Base-by-base conservation (phyloP, 2,113 vertebrate genomes). In the Marcusenius ussheri region DNA sequence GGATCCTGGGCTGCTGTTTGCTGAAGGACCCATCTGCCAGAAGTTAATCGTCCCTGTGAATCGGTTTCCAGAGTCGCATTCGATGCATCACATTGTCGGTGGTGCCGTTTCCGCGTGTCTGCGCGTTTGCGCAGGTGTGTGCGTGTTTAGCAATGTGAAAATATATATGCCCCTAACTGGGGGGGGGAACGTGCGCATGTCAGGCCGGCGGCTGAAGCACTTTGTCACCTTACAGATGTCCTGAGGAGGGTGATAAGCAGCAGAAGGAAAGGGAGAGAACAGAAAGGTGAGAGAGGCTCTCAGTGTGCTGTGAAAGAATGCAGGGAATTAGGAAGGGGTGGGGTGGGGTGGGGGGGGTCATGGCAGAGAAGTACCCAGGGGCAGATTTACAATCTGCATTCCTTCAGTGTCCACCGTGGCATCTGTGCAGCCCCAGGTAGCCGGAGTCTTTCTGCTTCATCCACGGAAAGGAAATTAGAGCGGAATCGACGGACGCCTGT, bases 281-380 rank as follows among this genome's bases (percentile, higher is more conserved):
- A 91, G 84, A 51, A 89, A 39, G 49, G 90, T 35, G 92, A 91
- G 90, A 93, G 89, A 91, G 89, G 84, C 90, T 94, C 89, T 92
- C 93, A 90, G 90, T 70, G 88, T 39, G 89, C 90, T 93, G 93
- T 90, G 89, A 94, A 94, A 92, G 94, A 95, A 96, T 95, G 92
- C 85, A 45, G 91, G 93, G 93, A 93, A 94, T 95, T 94, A 91
- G 89, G 83, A 88, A 11, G 31, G 90, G 89, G 91, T 88, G 90
- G 91, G 91, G 92, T 91, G 27, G 27, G n/a, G 3, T 2, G 77
- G 88, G 91, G 85, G 92, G 92, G 88, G 92, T 89, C 86, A 90
- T 90, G 87, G 91, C 56, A 91, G 51, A 92, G 86, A 92, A 91
- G 90, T 90, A 91, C 93, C 92, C 88, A 92, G 80, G 91, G 92